Evolutionary conservation across 2,113 vertebrate species (phyloP).

Genomic region (Zosterops hypoxanthus): DNA sequence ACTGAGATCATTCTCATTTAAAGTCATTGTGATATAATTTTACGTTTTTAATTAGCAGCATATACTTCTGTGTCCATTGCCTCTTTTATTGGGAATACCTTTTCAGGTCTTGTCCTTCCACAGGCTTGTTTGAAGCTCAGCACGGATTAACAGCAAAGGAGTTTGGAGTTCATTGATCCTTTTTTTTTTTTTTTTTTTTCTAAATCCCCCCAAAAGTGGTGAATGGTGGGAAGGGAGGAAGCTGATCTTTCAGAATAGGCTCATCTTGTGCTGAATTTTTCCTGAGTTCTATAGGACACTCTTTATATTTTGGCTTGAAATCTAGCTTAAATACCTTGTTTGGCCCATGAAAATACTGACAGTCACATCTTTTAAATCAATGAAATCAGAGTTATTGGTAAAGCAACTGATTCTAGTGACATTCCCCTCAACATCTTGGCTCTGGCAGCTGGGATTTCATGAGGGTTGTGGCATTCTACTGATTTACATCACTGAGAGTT

Average conservation of each 20-base stretch:
- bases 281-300: not conserved
- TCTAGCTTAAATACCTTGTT: not conserved
- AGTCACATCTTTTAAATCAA: not conserved
- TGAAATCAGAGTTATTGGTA: not conserved
- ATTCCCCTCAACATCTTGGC: not conserved
- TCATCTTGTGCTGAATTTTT: not conserved
- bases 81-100: constrained; percentile 59
- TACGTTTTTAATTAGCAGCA: constrained; percentile 72
- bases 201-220: not conserved
- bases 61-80: constrained; percentile 48
- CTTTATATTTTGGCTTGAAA: not conserved
- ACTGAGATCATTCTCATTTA: constrained; percentile 86
- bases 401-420: not conserved
- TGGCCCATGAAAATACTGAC: not conserved
- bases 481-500: not conserved
- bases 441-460: not conserved
- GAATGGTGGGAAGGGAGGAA: not conserved
- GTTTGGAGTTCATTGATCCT: constrained; percentile 12
- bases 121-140: constrained; percentile 46
- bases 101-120: constrained; percentile 54
- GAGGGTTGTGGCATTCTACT: not conserved
- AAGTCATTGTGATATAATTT: constrained; percentile 83
- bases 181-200: not conserved
- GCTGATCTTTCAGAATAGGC: not conserved
- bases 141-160: constrained; percentile 17